phyloP scores from a whole-genome alignment of 2,113 vertebrate species.

The Myodes glareolus region DNA sequence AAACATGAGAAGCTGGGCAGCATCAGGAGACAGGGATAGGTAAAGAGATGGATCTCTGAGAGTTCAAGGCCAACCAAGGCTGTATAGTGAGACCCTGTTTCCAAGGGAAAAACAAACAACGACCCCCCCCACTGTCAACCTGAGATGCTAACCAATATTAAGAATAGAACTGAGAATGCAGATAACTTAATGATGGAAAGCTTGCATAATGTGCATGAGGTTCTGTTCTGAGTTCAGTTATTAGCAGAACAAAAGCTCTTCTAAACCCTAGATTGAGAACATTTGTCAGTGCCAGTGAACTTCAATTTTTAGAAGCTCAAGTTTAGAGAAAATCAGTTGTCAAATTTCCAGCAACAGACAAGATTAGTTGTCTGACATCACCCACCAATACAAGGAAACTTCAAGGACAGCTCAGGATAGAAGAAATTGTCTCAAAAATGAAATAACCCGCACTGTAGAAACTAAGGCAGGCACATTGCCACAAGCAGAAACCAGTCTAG shows the following conservation, averaged over 20 bases:
- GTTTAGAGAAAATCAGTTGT: constrained; percentile 48
- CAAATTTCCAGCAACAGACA: constrained; percentile 59
- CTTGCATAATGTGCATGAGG: neutral
- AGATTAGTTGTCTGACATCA: constrained; percentile 26
- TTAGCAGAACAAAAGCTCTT: neutral
- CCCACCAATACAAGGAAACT: constrained; percentile 23
- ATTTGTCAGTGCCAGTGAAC: constrained; percentile 25
- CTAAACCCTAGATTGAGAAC: constrained; percentile 32
- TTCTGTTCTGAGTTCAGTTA: neutral
- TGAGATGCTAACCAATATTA: constrained; percentile 52
- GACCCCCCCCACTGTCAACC: neutral
- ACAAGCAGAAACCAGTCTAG: neutral
- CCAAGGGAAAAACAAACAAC: neutral
- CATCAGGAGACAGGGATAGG: neutral
- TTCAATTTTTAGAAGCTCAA: constrained; percentile 29
- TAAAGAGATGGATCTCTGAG: neutral
- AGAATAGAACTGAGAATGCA: neutral
- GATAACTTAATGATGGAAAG: neutral
- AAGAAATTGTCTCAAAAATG: neutral
- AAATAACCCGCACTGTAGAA: neutral
- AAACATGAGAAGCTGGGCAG: neutral
- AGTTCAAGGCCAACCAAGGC: neutral
- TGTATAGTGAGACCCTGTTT: neutral
- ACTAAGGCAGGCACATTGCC: neutral
- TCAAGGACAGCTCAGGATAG: neutral